Base-by-base conservation (phyloP, 2,888 invertebrate genomes). In the Allygus modestus region DNA sequence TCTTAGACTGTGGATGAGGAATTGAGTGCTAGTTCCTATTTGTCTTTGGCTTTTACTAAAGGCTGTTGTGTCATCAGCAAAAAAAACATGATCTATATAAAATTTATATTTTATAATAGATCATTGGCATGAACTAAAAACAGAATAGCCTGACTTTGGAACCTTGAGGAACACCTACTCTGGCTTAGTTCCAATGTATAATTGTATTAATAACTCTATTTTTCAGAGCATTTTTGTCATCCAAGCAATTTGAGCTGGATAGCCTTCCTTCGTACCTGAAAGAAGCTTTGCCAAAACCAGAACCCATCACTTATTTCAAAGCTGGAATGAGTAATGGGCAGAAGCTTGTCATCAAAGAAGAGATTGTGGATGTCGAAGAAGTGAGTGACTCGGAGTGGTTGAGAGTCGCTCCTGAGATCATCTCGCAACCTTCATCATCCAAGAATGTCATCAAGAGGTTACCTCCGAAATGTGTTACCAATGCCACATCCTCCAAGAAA, bases 351-450 rank as follows among this genome's bases (percentile, higher is more conserved):
- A 58, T 54, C 20, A 79, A 79, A 79, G 51, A 28, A 58, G 79
- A 79, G 58, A 33, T 58, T 33, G 58, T 79, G 9, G 79, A 79
- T 28, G 28, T 58, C 33, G 79, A 79, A 58, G 79, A 33, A 28
- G 51, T 77, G 17, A 41, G 37, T 73, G 73, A 73, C 9, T 41
- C 73, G 0, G 73, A 73, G n/a, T 73, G 73, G 73, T 11, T 37
- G 11, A 41, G 41, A 7, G 26, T 73, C 41, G 23, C 37, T 0
- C 41, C 73, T n/a, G 73, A 73, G 1, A 17, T 65, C n/a, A 17
- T 28, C 17, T n/a, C 9, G 15, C 26, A 77, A 77, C 75, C 75
- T 9, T 46, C 75, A 46, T 46, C 75, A 17, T 77, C 75, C 26
- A 71, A 71, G 12, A 20, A 37, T 4, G 41, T 41, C 11, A 71